phyloP scores from a whole-genome alignment of 2,113 vertebrate species.

The Sorex fumeus region DNA sequence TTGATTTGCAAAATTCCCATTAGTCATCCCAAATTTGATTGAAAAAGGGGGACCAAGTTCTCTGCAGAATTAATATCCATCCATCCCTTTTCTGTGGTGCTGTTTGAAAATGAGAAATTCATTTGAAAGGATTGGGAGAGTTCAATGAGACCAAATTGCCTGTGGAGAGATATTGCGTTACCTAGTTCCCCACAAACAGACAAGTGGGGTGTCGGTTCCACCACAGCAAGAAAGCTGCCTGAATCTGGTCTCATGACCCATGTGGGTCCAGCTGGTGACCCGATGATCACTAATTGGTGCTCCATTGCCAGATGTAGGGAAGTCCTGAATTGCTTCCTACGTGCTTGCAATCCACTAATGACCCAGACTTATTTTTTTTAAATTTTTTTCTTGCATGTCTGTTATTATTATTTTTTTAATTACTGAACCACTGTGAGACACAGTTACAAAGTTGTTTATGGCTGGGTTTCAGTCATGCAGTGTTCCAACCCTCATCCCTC shows the following conservation, averaged over 20 bases:
- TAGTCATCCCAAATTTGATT: background rate
- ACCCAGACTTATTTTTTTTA: no score
- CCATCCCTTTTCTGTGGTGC: background rate
- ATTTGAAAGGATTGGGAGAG: background rate
- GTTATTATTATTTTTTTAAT: no score
- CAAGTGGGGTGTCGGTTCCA: background rate
- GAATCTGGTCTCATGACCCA: background rate
- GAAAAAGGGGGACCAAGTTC: background rate
- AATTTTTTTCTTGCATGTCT: no score
- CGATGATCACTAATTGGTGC: background rate
- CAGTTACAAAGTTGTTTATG: no score
- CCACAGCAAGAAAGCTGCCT: background rate
- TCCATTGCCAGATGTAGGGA: background rate
- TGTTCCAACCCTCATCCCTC: no score
- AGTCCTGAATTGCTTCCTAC: background rate
- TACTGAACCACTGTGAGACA: no score
- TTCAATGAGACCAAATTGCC: no score
- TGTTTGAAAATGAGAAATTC: slow-evolving; percentile 16
- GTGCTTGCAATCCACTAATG: no score
- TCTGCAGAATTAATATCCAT: background rate
- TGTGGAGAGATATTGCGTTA: background rate
- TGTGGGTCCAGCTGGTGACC: background rate
- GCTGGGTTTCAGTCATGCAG: no score
- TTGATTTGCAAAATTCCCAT: slow-evolving; percentile 22
- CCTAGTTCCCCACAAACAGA: background rate